Conservation (phyloP, 2,888 invertebrate species). For the Agrochola lychnidis region DNA sequence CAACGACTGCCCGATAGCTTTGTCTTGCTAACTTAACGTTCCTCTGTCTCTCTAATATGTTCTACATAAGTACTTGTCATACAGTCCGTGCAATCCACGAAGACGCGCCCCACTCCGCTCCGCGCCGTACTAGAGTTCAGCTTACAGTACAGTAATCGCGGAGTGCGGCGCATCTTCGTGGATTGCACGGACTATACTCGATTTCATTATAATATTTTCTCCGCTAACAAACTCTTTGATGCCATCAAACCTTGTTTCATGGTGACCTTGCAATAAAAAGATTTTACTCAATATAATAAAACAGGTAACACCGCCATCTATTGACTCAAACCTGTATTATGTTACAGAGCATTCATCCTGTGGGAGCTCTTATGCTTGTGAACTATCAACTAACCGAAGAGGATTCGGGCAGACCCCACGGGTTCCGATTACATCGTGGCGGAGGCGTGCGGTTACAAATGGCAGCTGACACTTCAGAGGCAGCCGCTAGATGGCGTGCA, state of each 20-base stretch:
- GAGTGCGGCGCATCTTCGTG: too few relatives aligned
- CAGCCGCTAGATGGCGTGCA: conserved; percentile 94
- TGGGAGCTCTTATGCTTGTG: conserved; percentile 96
- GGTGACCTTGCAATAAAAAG: background rate
- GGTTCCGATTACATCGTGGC: conserved; percentile 93
- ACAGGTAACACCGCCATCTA: conserved; percentile 60
- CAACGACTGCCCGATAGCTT: conserved; percentile 3
- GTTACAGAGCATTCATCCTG: conserved; percentile 95
- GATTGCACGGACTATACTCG: too few relatives aligned
- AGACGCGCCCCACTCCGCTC: too few relatives aligned
- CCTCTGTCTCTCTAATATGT: background rate
- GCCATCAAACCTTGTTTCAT: background rate
- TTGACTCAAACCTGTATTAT: conserved; percentile 26
- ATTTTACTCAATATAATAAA: background rate
- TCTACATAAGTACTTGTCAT: background rate
- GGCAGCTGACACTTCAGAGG: conserved; percentile 94
- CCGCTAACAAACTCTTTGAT: background rate
- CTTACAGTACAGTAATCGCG: too few relatives aligned
- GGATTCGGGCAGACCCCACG: conserved; percentile 92
- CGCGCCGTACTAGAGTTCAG: too few relatives aligned
- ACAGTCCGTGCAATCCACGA: too few relatives aligned
- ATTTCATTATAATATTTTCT: background rate
- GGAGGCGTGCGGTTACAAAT: conserved; percentile 94
- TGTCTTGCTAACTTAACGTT: conserved; percentile 11
- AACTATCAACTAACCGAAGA: conserved; percentile 94